Evolutionary conservation across 2,888 invertebrate species (phyloP), one percentile per base, ranked within the genome.

Genomic region (Tineola bisselliella): DNA sequence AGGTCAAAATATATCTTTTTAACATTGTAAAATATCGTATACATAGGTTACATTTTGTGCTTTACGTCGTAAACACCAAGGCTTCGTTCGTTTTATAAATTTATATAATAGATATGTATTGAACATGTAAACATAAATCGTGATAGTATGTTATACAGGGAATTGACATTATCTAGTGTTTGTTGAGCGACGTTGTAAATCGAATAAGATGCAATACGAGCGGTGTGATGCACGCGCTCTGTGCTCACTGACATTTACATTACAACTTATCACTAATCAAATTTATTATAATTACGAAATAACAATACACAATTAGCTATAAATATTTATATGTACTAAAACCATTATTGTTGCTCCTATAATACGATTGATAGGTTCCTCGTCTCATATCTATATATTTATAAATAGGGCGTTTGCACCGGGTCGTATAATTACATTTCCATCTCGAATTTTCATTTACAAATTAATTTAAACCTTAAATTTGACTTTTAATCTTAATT

Each of bases 291-390:
- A 84, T 83, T 86, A 86, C 81, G 83, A 84, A 81, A 83, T 87
- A 87, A 87, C 87, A 87, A 86, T 87, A 87, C 86, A 87, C 87
- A 86, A 84, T 87, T 87, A 86, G 86, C 87, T 87, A 87, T 87
- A 87, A 87, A 87, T 87, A 87, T 86, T 82, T 86, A 86, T 87
- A 87, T 74, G 84, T 83, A 84, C 84, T 84, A 84, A 86, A 87
- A 84, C 83, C 77, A 72, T 78, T 81, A 81, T 84, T 81, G 82
- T 75, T 76, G 72, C 77, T 77, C 76, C 76, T 77, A 77, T 75
- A 75, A 75, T 76, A 73, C 74, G 75, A 72, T 71, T 77, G 77
- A 76, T 80, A 73, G 75, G 68, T 66, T 66, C 33, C 10, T 31
- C 64, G n/a, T 63, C 63, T 62, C 73, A 69, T 67, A 71, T 71